phyloP scores from a whole-genome alignment of 2,888 invertebrate genomes.

The Acronicta leporina region DNA sequence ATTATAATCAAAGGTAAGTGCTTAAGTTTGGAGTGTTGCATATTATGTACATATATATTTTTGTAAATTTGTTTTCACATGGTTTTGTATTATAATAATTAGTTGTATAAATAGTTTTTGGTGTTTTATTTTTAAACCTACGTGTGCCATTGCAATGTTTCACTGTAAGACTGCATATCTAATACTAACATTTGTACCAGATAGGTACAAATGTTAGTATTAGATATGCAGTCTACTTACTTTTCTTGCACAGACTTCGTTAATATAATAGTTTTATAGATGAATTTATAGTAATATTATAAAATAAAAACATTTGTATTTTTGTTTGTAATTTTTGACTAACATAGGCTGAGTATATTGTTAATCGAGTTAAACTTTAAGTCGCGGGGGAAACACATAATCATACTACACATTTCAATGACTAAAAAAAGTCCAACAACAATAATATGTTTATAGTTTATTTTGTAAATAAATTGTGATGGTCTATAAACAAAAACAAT shows the following conservation, averaged over 20 bases:
- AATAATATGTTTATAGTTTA: neutral
- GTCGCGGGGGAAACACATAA: too few species aligned
- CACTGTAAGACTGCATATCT: too few species aligned
- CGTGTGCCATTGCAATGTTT: neutral
- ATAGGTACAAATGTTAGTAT: too few species aligned
- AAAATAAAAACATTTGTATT: too few species aligned
- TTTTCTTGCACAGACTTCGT: neutral
- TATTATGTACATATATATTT: conserved; percentile 44
- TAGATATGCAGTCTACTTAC: too few species aligned
- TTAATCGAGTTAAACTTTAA: too few species aligned
- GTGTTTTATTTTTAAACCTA: conserved; percentile 57
- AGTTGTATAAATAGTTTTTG: conserved; percentile 46
- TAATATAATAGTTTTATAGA: neutral
- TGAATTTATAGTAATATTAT: too few species aligned
- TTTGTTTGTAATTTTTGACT: too few species aligned
- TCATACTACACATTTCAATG: too few species aligned
- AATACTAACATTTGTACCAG: too few species aligned
- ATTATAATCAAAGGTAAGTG: conserved; percentile 49
- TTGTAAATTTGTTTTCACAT: conserved; percentile 40
- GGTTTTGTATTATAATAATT: conserved; percentile 47
- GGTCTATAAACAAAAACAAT: conserved; percentile 3
- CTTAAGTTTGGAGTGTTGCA: conserved; percentile 34
- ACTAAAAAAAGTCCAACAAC: neutral
- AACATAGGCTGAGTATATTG: too few species aligned
- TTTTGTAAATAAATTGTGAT: conserved; percentile 3